A percentile compares a stretch with the other conserved stretches of the same genome.
Evolutionary conservation across 2,888 invertebrate species (phyloP).

Genomic region (Trachelus troglodyta): DNA sequence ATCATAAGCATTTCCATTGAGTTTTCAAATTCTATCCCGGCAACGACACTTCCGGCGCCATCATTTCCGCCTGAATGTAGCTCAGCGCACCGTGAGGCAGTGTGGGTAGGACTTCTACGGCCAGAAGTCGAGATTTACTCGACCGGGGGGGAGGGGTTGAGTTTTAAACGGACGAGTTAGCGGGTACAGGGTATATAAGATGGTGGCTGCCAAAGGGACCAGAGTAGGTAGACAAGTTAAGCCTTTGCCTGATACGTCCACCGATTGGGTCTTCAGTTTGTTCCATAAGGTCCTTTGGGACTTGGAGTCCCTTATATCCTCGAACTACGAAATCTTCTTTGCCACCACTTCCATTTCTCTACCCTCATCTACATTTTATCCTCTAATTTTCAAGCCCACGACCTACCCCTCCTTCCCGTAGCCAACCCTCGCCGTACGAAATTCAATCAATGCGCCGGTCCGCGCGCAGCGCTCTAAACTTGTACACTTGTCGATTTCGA

Average conservation of each 20-base stretch:
- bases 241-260: neutral
- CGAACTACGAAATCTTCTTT: neutral
- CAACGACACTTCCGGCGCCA: neutral
- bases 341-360: neutral
- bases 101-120: neutral
- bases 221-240: neutral
- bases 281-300: neutral
- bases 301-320: neutral
- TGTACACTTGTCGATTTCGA: slow-evolving; percentile 14
- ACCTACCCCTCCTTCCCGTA: slow-evolving; percentile 21
- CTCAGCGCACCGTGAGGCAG: neutral
- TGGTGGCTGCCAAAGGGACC: neutral
- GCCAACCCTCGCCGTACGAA: slow-evolving; percentile 35
- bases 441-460: slow-evolving; percentile 51
- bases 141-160: neutral
- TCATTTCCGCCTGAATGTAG: neutral
- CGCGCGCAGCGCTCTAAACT: slow-evolving; percentile 19
- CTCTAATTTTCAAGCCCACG: slow-evolving; percentile 2
- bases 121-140: neutral
- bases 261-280: neutral
- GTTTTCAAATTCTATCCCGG: neutral
- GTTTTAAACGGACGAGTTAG: neutral
- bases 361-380: neutral
- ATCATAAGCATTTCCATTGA: neutral
- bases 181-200: neutral